A percentile compares a stretch with the other conserved stretches of the same genome.
phyloP scores from a whole-genome alignment of 2,113 vertebrate species.

The Zeus faber region DNA sequence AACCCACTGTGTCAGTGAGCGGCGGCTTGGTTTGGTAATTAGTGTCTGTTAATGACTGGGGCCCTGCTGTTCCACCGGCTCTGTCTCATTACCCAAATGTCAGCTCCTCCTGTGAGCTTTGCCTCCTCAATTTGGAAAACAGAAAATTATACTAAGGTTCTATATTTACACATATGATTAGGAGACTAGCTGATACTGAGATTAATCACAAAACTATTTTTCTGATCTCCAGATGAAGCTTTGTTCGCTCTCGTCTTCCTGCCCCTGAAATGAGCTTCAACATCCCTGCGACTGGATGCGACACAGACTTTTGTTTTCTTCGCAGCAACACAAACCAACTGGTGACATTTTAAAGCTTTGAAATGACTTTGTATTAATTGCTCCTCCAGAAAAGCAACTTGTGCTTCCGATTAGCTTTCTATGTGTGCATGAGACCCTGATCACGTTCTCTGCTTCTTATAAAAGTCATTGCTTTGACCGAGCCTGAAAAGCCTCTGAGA shows the following conservation, averaged over 20 bases:
- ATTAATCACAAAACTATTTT: constrained; percentile 36
- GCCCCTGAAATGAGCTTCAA: constrained; percentile 12
- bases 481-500: too few species aligned
- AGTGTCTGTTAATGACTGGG: constrained; percentile 2
- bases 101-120: neutral
- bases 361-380: constrained; percentile 30
- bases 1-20: too few species aligned
- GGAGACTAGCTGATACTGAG: constrained; percentile 28
- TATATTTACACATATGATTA: constrained; percentile 13
- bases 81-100: neutral
- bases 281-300: too few species aligned
- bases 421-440: constrained; percentile 18
- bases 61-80: neutral
- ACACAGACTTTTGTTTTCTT: too few species aligned
- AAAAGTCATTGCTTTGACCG: constrained; percentile 34
- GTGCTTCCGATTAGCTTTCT: constrained; percentile 8
- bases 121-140: constrained; percentile 27
- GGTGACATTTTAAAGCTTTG: constrained; percentile 44
- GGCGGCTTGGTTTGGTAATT: too few species aligned
- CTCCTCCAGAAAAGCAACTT: constrained; percentile 32
- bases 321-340: too few species aligned
- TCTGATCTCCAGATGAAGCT: neutral
- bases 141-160: constrained; percentile 20
- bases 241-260: too few species aligned
- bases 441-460: neutral